Percentiles rank a stretch among this genome's conserved stretches.
phyloP scores from a whole-genome alignment of 2,113 vertebrate genomes.

The Spheniscus mendiculus region DNA sequence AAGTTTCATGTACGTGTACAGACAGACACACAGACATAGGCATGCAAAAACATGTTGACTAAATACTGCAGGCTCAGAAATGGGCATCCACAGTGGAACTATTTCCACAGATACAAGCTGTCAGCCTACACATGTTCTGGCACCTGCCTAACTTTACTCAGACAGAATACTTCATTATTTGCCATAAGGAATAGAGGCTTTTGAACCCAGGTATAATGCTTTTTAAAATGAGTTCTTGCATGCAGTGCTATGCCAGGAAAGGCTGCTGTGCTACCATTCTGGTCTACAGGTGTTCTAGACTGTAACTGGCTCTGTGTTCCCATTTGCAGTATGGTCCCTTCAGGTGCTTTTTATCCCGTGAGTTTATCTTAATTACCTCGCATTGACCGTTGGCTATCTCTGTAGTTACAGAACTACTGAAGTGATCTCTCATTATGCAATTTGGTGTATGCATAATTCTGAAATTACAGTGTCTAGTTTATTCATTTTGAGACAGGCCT shows the following conservation, averaged over 20 bases:
- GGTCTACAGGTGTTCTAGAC: neutral
- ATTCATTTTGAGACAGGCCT: constrained; percentile 33
- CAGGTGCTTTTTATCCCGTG: neutral
- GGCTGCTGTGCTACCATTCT: neutral
- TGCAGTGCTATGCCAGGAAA: neutral
- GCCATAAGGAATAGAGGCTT: neutral
- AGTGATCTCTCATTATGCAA: constrained; percentile 6
- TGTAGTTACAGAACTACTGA: neutral
- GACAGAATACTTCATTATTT: neutral
- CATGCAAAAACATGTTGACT: neutral
- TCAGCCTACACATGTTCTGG: neutral
- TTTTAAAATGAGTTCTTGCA: neutral
- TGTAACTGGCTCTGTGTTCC: neutral
- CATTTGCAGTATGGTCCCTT: neutral
- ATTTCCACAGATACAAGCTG: neutral
- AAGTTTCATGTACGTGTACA: accelerated
- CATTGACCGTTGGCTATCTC: neutral
- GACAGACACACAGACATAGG: neutral
- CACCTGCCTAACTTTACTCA: neutral
- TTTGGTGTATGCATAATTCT: constrained; percentile 26
- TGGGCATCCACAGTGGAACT: neutral
- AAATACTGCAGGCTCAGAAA: neutral
- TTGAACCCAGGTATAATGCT: neutral
- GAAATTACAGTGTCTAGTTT: constrained; percentile 37
- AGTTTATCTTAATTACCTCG: constrained; percentile 1